Percentiles rank a stretch among this genome's conserved stretches.
Evolutionary conservation across 2,113 vertebrate species (phyloP).

Genomic region (Euleptes europaea): DNA sequence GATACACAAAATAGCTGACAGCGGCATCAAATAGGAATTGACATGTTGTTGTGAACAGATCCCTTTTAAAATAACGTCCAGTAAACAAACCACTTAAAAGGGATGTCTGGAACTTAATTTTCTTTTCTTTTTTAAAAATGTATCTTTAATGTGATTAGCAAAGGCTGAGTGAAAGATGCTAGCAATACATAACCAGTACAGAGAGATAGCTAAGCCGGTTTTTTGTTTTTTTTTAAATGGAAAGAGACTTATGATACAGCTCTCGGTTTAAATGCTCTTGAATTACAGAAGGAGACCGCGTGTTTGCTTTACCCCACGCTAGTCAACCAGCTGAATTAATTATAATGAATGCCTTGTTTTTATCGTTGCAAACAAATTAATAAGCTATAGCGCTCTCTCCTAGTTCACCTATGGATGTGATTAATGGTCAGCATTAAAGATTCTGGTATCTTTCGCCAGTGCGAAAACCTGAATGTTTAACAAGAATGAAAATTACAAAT

Average conservation of each 20-base stretch:
- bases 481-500: constrained; percentile 51
- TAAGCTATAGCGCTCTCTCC: constrained; percentile 51
- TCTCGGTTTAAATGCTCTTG: constrained; percentile 46
- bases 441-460: constrained; percentile 56
- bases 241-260: constrained; percentile 23
- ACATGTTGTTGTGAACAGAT: not conserved
- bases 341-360: constrained; percentile 64
- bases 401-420: constrained; percentile 63
- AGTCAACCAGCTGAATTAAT: constrained; percentile 54
- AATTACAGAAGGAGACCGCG: constrained; percentile 44
- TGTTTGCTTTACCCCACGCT: constrained; percentile 58
- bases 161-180: not conserved
- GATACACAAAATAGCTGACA: constrained; percentile 6
- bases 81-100: constrained; percentile 23
- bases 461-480: constrained; percentile 58
- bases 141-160: not conserved
- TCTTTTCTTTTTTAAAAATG: not conserved
- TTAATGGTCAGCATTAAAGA: constrained; percentile 70
- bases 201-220: constrained; percentile 3
- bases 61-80: constrained; percentile 42
- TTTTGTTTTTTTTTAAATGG: not conserved
- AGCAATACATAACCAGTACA: not conserved
- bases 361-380: constrained; percentile 58
- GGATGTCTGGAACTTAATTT: constrained; percentile 10
- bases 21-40: constrained; percentile 32